phyloP scores from a whole-genome alignment of 2,888 invertebrate species.

The Sesia bembeciformis region DNA sequence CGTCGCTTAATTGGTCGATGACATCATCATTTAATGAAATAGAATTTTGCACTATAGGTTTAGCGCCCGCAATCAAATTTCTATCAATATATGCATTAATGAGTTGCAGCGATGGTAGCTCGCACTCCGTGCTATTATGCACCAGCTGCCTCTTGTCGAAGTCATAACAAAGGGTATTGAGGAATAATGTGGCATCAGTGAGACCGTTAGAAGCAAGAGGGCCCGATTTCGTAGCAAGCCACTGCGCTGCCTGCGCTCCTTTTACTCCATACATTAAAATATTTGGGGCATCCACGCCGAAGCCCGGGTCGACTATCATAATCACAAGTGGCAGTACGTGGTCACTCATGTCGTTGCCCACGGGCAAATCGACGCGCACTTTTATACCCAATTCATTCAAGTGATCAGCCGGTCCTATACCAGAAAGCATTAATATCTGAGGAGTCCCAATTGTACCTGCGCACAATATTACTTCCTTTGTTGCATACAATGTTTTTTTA shows the following conservation, averaged over 20 bases:
- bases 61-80: conserved; percentile 13
- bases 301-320: conserved; percentile 21
- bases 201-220: conserved; percentile 37
- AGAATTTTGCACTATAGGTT: conserved; percentile 12
- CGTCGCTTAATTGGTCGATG: conserved; percentile 20
- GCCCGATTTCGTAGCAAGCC: conserved; percentile 18
- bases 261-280: conserved; percentile 7
- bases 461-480: conserved; percentile 38
- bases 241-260: conserved; percentile 12
- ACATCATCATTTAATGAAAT: conserved; percentile 18
- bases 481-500: conserved; percentile 20
- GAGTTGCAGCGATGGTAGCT: conserved; percentile 33
- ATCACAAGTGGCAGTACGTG: conserved; percentile 30
- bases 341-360: conserved; percentile 40
- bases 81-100: conserved; percentile 29
- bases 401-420: conserved; percentile 38
- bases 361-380: conserved; percentile 30
- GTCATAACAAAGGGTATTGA: conserved; percentile 40
- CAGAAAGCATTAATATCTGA: conserved; percentile 45
- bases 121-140: conserved; percentile 24
- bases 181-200: conserved; percentile 30
- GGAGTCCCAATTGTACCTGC: conserved; percentile 44
- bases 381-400: conserved; percentile 23
- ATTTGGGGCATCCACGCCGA: conserved; percentile 2
- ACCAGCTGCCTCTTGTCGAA: conserved; percentile 15